A percentile compares a stretch with the other conserved stretches of the same genome.
These are phyloP conservation scores for Danionella cerebrum DNA, from an alignment of 2,113 vertebrate genomes.

Conservation along the genomic window DNA sequence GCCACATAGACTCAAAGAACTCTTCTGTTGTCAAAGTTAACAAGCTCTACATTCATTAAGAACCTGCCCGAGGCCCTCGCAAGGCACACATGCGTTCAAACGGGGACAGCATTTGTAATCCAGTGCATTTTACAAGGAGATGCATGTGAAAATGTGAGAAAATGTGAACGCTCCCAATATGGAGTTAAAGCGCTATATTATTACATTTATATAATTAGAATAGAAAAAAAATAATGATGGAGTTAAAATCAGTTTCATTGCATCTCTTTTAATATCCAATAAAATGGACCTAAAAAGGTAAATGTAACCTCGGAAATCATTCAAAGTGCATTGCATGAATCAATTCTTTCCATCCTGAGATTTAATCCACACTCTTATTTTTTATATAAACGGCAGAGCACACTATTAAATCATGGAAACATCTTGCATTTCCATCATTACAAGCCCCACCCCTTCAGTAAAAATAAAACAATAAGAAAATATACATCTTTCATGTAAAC, in stretches of 20 bases:
- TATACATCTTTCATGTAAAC: conserved; percentile 31
- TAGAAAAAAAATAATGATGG: no score
- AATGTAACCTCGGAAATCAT: conserved; percentile 1
- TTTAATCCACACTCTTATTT: not conserved
- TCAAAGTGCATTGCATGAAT: conserved; percentile 14
- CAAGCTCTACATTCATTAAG: not conserved
- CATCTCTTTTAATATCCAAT: no score
- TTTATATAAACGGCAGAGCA: not conserved
- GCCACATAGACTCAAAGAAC: no score
- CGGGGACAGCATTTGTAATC: not conserved
- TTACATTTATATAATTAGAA: no score
- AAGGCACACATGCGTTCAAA: not conserved
- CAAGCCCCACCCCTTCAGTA: no score
- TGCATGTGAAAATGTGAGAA: not conserved
- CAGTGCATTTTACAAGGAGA: conserved; percentile 21
- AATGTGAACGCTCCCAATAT: no score
- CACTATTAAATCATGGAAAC: not conserved
- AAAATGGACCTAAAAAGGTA: no score
- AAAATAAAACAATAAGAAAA: conserved; percentile 1
- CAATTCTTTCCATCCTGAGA: conserved; percentile 12
- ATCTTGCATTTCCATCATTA: no score
- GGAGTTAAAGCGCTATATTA: no score
- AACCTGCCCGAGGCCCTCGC: not conserved
- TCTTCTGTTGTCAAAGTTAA: not conserved
- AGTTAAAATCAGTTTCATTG: no score